Evolutionary conservation across 2,797 vertebrate species (phyloP).

Genomic region (Sternarchorhynchus goeldii): DNA sequence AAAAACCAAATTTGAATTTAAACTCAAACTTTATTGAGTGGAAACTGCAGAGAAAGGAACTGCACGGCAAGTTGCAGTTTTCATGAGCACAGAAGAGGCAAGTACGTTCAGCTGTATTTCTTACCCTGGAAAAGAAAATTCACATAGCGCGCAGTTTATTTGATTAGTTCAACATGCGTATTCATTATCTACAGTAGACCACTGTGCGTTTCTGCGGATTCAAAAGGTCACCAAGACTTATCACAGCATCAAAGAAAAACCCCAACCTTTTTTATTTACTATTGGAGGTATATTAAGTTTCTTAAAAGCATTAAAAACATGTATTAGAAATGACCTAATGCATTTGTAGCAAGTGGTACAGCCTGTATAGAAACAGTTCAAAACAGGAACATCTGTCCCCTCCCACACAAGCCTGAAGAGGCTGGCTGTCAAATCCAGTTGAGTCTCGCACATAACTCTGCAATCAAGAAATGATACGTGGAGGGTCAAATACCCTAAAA

Average conservation of each 20-base stretch:
- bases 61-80: slow-evolving; percentile 7
- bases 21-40: slow-evolving; percentile 38
- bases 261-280: neutral
- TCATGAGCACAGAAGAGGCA: neutral
- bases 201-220: slow-evolving; percentile 17
- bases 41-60: slow-evolving; percentile 13
- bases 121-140: neutral
- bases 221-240: slow-evolving; percentile 31
- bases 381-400: neutral
- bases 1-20: slow-evolving; percentile 28
- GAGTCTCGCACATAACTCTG: too few relatives aligned
- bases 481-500: too few relatives aligned
- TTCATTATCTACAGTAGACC: neutral
- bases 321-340: too few relatives aligned
- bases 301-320: too few relatives aligned
- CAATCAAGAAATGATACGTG: too few relatives aligned
- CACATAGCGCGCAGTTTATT: neutral
- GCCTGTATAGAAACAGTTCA: too few relatives aligned
- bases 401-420: neutral
- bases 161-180: neutral
- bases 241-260: neutral
- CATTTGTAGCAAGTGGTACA: too few relatives aligned
- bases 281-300: too few relatives aligned
- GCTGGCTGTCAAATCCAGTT: neutral
- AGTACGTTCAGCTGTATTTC: neutral